Evolutionary conservation across 2,797 vertebrate genomes (phyloP).

Genomic region (Sus cebifrons): DNA sequence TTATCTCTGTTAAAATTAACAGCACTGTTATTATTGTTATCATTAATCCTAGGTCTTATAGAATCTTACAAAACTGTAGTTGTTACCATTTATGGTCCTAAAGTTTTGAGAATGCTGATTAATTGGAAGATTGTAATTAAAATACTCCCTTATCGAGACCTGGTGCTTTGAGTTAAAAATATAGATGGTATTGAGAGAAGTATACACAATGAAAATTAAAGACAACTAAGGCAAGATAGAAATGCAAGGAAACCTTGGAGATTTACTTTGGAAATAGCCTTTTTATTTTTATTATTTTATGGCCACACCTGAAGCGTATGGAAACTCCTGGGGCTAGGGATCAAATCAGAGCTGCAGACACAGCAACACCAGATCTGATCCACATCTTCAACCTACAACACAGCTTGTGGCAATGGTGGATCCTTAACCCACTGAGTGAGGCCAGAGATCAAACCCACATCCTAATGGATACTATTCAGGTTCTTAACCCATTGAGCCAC

Average conservation of each 20-base stretch:
- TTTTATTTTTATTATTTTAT: too few species aligned
- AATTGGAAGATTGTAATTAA: constrained; percentile 54
- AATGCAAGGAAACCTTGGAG: constrained; percentile 59
- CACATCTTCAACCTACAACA: too few species aligned
- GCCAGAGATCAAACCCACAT: too few species aligned
- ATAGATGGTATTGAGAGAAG: constrained; percentile 58
- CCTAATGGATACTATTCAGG: too few species aligned
- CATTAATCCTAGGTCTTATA: background rate
- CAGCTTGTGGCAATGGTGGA: too few species aligned
- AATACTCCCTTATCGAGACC: constrained; percentile 25
- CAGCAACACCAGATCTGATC: too few species aligned
- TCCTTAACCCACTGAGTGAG: too few species aligned
- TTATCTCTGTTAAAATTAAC: background rate
- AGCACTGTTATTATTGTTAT: background rate
- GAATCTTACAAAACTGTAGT: background rate
- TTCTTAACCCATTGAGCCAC: too few species aligned
- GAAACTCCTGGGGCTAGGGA: too few species aligned
- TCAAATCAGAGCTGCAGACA: too few species aligned
- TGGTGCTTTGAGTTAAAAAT: constrained; percentile 70
- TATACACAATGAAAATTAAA: constrained; percentile 50
- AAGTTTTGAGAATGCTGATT: constrained; percentile 47
- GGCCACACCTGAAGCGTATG: too few species aligned
- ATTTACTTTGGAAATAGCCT: constrained; percentile 65
- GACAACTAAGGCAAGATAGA: constrained; percentile 30
- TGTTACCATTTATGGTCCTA: background rate